Evolutionary conservation across 2,888 invertebrate species (phyloP).

Genomic region (Zele albiditarsus): DNA sequence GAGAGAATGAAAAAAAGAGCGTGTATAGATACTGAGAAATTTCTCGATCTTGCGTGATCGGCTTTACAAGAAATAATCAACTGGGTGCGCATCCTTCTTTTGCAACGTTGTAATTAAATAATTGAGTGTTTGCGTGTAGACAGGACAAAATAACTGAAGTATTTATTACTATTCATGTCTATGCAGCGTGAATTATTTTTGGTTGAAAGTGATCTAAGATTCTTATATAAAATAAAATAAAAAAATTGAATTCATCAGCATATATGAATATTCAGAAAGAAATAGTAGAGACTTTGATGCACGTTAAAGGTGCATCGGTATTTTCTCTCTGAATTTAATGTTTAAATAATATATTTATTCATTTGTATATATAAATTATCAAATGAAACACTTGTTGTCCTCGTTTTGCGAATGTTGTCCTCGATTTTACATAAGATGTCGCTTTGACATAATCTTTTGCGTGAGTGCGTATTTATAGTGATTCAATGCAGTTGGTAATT

Average conservation of each 20-base stretch:
- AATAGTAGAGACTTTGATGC: constrained; percentile 28
- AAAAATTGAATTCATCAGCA: not conserved
- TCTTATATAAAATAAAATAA: not conserved
- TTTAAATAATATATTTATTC: not conserved
- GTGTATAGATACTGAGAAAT: constrained; percentile 22
- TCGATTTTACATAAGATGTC: constrained; percentile 46
- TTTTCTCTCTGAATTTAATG: not conserved
- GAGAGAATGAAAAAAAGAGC: not conserved
- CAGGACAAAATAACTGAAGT: not conserved
- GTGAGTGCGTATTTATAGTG: constrained; percentile 23
- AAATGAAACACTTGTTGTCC: constrained; percentile 28
- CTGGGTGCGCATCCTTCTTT: constrained; percentile 18
- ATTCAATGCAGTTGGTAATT: constrained; percentile 24
- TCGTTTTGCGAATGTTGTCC: constrained; percentile 46
- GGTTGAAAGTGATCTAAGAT: not conserved
- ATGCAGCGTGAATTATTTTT: not conserved
- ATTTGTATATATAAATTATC: constrained; percentile 17
- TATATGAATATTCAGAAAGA: not conserved
- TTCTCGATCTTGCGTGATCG: constrained; percentile 32
- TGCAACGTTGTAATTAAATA: constrained; percentile 22
- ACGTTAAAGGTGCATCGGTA: not conserved
- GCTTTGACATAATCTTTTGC: constrained; percentile 36
- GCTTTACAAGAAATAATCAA: constrained; percentile 22
- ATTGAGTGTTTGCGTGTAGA: constrained; percentile 4
- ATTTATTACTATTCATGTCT: constrained; percentile 3